These are phyloP conservation scores for Tipula unca DNA, from an alignment of 2,888 invertebrate species.

Conservation along the genomic window DNA sequence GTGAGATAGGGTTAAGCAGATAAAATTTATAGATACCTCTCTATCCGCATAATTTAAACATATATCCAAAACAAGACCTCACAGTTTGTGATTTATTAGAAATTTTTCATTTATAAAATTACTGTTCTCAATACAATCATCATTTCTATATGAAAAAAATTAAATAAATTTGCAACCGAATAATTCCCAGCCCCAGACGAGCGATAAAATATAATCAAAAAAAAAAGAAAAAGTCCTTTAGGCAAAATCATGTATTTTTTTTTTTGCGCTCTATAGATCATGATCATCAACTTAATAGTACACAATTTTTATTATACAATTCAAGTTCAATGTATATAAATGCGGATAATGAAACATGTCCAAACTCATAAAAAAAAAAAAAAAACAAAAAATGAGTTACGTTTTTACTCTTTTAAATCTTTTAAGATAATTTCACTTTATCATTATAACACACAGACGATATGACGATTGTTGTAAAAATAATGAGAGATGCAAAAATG, in stretches of 20 bases:
- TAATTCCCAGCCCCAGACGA: background rate
- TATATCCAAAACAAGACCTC: background rate
- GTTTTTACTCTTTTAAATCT: background rate
- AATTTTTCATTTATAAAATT: background rate
- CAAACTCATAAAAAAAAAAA: conserved; percentile 1
- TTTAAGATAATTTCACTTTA: background rate
- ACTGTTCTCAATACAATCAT: background rate
- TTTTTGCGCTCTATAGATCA: background rate
- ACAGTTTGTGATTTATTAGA: conserved; percentile 8
- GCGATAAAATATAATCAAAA: background rate
- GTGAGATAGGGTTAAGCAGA: conserved; percentile 14
- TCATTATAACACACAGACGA: conserved; percentile 8
- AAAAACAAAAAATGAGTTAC: background rate
- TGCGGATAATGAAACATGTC: background rate
- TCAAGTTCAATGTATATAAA: conserved; percentile 1
- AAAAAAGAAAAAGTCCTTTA: background rate
- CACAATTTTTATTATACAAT: background rate
- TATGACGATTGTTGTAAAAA: conserved; percentile 2
- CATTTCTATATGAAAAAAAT: background rate
- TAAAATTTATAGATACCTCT: background rate
- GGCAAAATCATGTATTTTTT: background rate
- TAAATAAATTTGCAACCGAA: conserved; percentile 3
- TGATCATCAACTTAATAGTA: background rate
- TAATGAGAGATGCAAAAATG: background rate
- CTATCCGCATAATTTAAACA: no score